Conservation (phyloP, 2,113 vertebrate genomes). For the Salvelinus sp. region DNA sequence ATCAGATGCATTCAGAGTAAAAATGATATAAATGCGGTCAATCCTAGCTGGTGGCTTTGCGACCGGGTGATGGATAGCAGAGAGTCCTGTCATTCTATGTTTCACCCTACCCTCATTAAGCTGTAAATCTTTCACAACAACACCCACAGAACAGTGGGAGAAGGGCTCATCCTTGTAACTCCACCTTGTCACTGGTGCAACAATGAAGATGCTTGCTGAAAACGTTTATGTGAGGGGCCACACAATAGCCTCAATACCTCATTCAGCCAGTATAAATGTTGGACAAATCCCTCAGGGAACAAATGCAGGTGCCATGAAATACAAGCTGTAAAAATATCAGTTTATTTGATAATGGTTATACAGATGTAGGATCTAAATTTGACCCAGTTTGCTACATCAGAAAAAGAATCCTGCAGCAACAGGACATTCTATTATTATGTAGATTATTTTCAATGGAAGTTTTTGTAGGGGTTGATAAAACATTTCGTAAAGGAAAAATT, state of each 20-base stretch:
- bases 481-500: too few relatives aligned
- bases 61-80: conserved; percentile 73
- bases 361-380: too few relatives aligned
- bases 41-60: conserved; percentile 15
- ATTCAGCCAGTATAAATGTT: conserved; percentile 60
- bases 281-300: conserved; percentile 50
- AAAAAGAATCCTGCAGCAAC: too few relatives aligned
- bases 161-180: conserved; percentile 59
- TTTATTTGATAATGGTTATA: not conserved
- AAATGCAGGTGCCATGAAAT: conserved; percentile 18
- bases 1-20: not conserved
- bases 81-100: conserved; percentile 46
- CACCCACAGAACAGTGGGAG: conserved; percentile 59
- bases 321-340: conserved; percentile 1
- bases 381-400: too few relatives aligned
- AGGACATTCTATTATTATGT: too few relatives aligned
- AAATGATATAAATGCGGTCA: not conserved
- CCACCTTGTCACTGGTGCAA: conserved; percentile 54
- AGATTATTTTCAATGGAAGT: too few relatives aligned
- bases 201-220: conserved; percentile 54
- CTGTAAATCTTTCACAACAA: conserved; percentile 79
- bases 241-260: conserved; percentile 41
- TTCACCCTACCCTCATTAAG: conserved; percentile 66
- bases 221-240: conserved; percentile 41
- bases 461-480: too few relatives aligned